Percentiles rank a stretch among this genome's conserved stretches.
phyloP scores from a whole-genome alignment of 64 coral and sea anemone genomes.

The Pocillopora verrucosa region DNA sequence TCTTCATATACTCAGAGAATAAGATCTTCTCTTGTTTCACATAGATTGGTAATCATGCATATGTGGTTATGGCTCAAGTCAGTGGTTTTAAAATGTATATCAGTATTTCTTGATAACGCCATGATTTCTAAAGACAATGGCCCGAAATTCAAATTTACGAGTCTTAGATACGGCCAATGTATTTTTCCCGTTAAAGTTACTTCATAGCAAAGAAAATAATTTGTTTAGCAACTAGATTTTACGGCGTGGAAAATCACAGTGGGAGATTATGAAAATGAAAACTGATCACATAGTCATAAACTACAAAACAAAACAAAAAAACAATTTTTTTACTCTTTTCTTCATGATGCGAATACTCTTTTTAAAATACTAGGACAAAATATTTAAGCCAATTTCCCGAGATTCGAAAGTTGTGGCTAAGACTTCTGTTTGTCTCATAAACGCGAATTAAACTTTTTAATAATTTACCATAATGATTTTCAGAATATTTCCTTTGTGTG shows the following conservation, averaged over 20 bases:
- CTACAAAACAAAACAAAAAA: neutral
- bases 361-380: neutral
- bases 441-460: conserved; percentile 13
- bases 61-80: neutral
- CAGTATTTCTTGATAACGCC: neutral
- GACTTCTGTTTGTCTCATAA: neutral
- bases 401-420: neutral
- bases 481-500: neutral
- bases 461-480: conserved; percentile 21
- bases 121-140: neutral
- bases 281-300: neutral
- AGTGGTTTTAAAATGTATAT: neutral
- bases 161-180: neutral
- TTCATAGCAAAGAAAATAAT: neutral
- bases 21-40: neutral
- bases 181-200: neutral
- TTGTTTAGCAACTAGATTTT: neutral
- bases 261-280: neutral
- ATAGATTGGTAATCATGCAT: neutral
- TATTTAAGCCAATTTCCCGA: neutral
- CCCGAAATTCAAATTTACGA: neutral
- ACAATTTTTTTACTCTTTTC: neutral
- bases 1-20: neutral
- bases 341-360: neutral
- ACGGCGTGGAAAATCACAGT: neutral